Percentiles rank a stretch among this genome's conserved stretches.
Conservation (phyloP, 2,113 vertebrate genomes). For the Orycteropus afer region DNA sequence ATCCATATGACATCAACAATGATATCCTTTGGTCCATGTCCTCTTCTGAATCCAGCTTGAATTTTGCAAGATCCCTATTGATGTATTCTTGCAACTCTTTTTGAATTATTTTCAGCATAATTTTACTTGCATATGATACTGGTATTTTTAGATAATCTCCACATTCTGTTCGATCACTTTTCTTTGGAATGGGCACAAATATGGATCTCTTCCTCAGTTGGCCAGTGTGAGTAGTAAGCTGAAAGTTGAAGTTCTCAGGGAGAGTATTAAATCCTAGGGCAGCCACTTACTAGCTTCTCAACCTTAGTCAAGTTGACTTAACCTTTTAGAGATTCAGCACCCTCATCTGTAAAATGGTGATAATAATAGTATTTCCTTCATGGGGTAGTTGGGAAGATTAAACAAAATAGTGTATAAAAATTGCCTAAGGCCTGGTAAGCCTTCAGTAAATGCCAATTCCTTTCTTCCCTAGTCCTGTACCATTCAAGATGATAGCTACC, state of each 20-base stretch:
- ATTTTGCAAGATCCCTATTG: no score
- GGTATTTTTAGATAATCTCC: no score
- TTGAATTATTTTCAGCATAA: no score
- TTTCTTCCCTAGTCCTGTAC: not conserved
- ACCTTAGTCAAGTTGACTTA: not conserved
- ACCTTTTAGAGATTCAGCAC: not conserved
- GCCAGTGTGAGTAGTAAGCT: accelerated
- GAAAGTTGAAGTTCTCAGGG: not conserved
- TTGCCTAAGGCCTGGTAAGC: not conserved
- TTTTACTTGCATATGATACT: no score
- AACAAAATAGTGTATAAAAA: not conserved
- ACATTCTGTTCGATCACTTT: no score
- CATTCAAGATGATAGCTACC: not conserved
- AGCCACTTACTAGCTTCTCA: not conserved
- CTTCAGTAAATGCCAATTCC: not conserved
- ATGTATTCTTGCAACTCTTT: no score
- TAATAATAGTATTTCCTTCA: not conserved
- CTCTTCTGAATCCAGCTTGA: no score
- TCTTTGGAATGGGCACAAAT: no score
- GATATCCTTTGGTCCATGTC: no score
- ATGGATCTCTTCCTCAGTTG: no score
- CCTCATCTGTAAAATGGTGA: no score
- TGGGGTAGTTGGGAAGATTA: not conserved
- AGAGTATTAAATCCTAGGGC: not conserved
- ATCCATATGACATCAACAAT: no score